Base-by-base conservation (phyloP, 2,113 vertebrate genomes). In the Taurulus bubalis region DNA sequence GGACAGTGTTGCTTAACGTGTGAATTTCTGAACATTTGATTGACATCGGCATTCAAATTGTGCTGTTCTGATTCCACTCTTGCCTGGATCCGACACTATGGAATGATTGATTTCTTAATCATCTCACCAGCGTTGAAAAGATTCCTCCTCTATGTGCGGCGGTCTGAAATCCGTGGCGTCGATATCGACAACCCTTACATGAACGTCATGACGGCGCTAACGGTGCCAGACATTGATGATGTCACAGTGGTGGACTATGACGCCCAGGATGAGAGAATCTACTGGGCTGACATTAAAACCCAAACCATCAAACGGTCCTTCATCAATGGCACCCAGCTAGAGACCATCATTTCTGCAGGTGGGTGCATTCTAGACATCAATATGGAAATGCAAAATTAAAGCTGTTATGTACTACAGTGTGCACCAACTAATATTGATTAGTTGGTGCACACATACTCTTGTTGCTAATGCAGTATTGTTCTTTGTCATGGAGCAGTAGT, bases 171-270 rank as follows among this genome's bases (percentile, higher is more conserved):
- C 88, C 96, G 98, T 66, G 98, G 98, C 0, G 98, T 99, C 83
- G 97, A 98, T 85, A 96, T 98, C n/a, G 98, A 99, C 64, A 96
- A 98, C 87, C 98, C 98, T 0, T 99, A 99, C 83, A 96, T 98
- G 94, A 99, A 99, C 80, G 97, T 98, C 87, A 99, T 99, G 94
- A 99, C 97, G 2, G 97, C 98, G 1, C 96, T 99, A 47, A 99
- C 98, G 0, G 96, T 98, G 47, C 98, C 98, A 12, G 97, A 99
- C 89, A 99, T 99, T n/a, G 98, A 99, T 82, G 97, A 99, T 78
- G 98, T 99, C 58, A 97, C 97, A 0, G 96, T 98, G 38, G 96
- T 99, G 89, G 98, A 99, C 90, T 99, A 97, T 1, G 97, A 99
- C 79, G 96, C 97, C 1, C 86, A 90, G 65, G 97, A 99, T 76